Evolutionary conservation across 2,888 invertebrate genomes (phyloP), one percentile per base, ranked within the genome.

Genomic region (Scotopteryx bipunctaria): DNA sequence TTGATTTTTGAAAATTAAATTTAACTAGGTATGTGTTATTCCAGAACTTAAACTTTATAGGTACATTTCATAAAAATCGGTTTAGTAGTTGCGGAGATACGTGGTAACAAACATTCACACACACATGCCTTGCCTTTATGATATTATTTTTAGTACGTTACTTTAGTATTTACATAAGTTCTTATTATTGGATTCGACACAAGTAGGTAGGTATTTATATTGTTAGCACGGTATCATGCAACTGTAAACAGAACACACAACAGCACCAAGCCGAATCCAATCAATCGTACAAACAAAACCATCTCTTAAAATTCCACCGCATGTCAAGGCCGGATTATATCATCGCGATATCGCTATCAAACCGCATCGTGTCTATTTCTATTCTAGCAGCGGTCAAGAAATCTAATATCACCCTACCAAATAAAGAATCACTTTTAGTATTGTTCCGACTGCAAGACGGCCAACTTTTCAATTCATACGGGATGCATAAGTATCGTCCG

Each of bases 401-500:
- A 72, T 73, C 64, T 56, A 67, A 63, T 74, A 63, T 68, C 69
- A 76, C 61, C 66, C 71, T 70, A 74, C 73, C 70, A 75, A 81
- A 80, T 81, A 68, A 67, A 77, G 71, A 67, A 68, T 72, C 63
- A 64, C 66, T 60, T 73, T 66, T 65, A 67, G 61, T 42, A 53
- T 68, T 64, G 62, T 65, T 58, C 68, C 59, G 61, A 61, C 59
- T 61, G 38, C 40, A 55, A 61, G 68, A 60, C 71, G 69, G 75
- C 72, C 57, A 67, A 69, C 76, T 66, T 76, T 78, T 81, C 66
- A 67, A 70, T 73, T 74, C 60, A 73, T 68, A 64, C 70, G 74
- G 78, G 75, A 78, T 78, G 72, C 75, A 76, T 80, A 76, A 72
- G 79, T 79, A 76, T 79, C 77, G 78, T 74, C 74, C 80, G 75